These are phyloP conservation scores for Anaspis maculata DNA, from an alignment of 2,888 invertebrate species.

Conservation along the genomic window DNA sequence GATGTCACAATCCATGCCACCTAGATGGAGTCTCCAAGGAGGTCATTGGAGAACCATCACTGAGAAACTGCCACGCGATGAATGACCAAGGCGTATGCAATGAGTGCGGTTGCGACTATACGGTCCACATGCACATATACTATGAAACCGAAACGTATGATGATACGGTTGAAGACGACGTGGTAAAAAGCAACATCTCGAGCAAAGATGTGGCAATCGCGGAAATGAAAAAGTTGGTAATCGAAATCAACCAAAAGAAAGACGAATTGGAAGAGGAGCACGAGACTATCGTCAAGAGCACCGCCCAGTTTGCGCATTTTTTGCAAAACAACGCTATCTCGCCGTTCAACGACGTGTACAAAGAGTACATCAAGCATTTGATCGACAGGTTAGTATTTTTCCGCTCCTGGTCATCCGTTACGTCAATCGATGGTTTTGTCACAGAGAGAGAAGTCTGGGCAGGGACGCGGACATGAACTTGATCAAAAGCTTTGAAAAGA, in stretches of 20 bases:
- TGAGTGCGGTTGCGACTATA: conserved; percentile 28
- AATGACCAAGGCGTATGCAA: conserved; percentile 19
- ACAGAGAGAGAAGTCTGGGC: conserved; percentile 24
- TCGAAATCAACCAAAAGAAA: conserved; percentile 17
- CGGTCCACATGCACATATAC: conserved; percentile 33
- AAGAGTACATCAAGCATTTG: conserved; percentile 29
- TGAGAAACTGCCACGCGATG: conserved; percentile 30
- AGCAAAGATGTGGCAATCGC: conserved; percentile 20
- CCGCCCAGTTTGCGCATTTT: conserved; percentile 33
- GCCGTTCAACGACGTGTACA: conserved; percentile 30
- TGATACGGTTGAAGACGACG: conserved; percentile 23
- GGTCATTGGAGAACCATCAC: conserved; percentile 29
- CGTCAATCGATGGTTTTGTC: no score
- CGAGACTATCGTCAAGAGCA: conserved; percentile 21
- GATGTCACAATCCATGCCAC: conserved; percentile 34
- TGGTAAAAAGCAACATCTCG: conserved; percentile 21
- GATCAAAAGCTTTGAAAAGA: conserved; percentile 18
- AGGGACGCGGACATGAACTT: conserved; percentile 13
- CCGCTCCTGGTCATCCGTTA: no score
- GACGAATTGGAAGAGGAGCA: conserved; percentile 24
- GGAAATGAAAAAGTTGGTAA: conserved; percentile 19
- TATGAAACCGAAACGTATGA: conserved; percentile 28
- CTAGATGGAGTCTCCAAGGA: conserved; percentile 28
- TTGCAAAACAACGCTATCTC: conserved; percentile 31
- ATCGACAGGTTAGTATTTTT: no score